Base-by-base conservation (phyloP, 2,113 vertebrate genomes). In the Hydrochoerus hydrochaeris region DNA sequence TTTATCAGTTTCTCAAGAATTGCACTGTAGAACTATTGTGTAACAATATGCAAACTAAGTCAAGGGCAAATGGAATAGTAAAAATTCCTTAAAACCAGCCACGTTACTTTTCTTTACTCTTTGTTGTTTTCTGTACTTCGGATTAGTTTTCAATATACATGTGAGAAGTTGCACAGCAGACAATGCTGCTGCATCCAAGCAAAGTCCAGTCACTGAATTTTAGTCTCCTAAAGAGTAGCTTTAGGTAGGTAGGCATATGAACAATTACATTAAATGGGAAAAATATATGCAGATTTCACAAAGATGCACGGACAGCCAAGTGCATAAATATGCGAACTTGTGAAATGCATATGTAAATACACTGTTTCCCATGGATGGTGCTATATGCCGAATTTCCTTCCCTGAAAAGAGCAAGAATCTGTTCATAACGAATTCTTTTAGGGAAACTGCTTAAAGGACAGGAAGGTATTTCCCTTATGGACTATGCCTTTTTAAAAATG, bases 1-100 rank as follows among this genome's bases (percentile, higher is more conserved):
- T 94, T 88, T 93, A 81, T 69, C n/a, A 94, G 52, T 85, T 88
- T 92, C 60, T n/a, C 44, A 88, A 41, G 63, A 92, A 77, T 46
- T 82, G 90, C 58, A 57, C 26, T 80, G 57, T 24, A 85, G 12
- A n/a, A 95, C 78, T 54, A 60, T 11, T 78, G 16, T 86, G 0
- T 73, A 57, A 90, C 35, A 87, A 71, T 1, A 75, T 85, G 62
- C 41, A 54, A 88, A 81, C 71, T 69, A 88, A 85, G 80, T 62
- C 62, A 81, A 85, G 65, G 88, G 13, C 41, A 96, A 78, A 75
- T 46, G 77, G 77, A 91, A 60, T 44, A 73, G 60, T 9, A 67
- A 92, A 88, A 13, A 94, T 46, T 65, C 54, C 5, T 87, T 69
- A 84, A 90, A 90, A 90, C 8, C 41, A 73, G 54, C 38, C 4